Evolutionary conservation across 2,113 vertebrate genomes (phyloP).

Genomic region (Acinonyx jubatus): DNA sequence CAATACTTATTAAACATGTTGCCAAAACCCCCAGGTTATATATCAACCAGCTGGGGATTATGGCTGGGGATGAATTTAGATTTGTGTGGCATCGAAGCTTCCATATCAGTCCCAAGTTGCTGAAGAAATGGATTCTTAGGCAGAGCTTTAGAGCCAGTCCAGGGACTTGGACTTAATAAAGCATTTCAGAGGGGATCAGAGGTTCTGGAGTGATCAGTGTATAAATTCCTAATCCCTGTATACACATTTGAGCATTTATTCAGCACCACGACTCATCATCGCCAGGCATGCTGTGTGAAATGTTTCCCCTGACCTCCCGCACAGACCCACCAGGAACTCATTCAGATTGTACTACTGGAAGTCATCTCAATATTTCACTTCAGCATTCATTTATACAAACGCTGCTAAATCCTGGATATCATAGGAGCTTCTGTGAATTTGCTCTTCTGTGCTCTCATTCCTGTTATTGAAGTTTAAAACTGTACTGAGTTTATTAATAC

Average conservation of each 20-base stretch:
- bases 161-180: conserved; percentile 1
- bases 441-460: not conserved
- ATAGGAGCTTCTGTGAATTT: not conserved
- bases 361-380: not conserved
- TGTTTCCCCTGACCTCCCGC: not conserved
- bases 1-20: conserved; percentile 40
- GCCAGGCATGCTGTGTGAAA: not conserved
- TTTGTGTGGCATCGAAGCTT: conserved; percentile 59
- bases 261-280: not conserved
- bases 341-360: not conserved
- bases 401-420: not conserved
- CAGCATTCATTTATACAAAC: not conserved
- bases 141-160: not conserved
- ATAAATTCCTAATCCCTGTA: conserved; percentile 16
- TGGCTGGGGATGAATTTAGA: conserved; percentile 47
- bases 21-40: not conserved
- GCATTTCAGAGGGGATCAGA: conserved; percentile 27
- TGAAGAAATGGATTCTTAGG: conserved; percentile 39
- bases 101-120: conserved; percentile 5
- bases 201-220: not conserved
- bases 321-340: not conserved
- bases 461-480: conserved; percentile 4
- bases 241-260: conserved; percentile 44
- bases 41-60: conserved; percentile 16
- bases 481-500: not conserved